Evolutionary conservation across 2,797 vertebrate genomes (phyloP).

Genomic region (Pseudochromis fuscus): DNA sequence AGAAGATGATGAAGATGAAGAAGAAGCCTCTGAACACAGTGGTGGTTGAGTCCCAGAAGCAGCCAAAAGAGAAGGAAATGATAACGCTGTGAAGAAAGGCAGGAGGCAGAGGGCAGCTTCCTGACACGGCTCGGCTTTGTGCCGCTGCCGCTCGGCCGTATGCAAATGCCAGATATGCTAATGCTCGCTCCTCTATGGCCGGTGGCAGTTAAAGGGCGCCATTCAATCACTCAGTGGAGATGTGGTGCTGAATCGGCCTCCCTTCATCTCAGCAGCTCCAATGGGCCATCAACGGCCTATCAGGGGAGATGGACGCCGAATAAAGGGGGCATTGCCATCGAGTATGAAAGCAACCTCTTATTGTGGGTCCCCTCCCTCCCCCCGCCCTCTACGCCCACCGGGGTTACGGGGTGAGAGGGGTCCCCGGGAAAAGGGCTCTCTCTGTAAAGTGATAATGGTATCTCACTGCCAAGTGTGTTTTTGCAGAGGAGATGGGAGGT

Average conservation of each 20-base stretch:
- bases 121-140: slow-evolving; percentile 72
- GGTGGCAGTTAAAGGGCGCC: slow-evolving; percentile 64
- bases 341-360: slow-evolving; percentile 71
- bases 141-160: slow-evolving; percentile 31
- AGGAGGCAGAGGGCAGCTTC: slow-evolving; percentile 51
- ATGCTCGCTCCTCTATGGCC: slow-evolving; percentile 51
- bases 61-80: slow-evolving; percentile 47
- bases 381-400: slow-evolving; percentile 62
- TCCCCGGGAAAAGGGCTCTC: slow-evolving; percentile 33
- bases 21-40: slow-evolving; percentile 10
- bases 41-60: neutral
- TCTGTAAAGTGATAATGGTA: slow-evolving; percentile 45
- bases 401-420: slow-evolving; percentile 66
- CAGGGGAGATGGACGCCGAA: slow-evolving; percentile 47
- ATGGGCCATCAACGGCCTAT: slow-evolving; percentile 55
- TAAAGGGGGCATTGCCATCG: slow-evolving; percentile 64
- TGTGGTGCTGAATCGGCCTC: slow-evolving; percentile 57
- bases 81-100: slow-evolving; percentile 20
- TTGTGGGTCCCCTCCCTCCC: slow-evolving; percentile 21
- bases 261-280: slow-evolving; percentile 50
- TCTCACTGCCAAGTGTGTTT: slow-evolving; percentile 43
- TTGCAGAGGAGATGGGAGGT: neutral
- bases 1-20: slow-evolving; percentile 1
- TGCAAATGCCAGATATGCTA: slow-evolving; percentile 73
- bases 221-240: slow-evolving; percentile 68